Percentiles rank a stretch among this genome's conserved stretches.
Evolutionary conservation across 2,113 vertebrate species (phyloP).

Genomic region (Alosa alosa): DNA sequence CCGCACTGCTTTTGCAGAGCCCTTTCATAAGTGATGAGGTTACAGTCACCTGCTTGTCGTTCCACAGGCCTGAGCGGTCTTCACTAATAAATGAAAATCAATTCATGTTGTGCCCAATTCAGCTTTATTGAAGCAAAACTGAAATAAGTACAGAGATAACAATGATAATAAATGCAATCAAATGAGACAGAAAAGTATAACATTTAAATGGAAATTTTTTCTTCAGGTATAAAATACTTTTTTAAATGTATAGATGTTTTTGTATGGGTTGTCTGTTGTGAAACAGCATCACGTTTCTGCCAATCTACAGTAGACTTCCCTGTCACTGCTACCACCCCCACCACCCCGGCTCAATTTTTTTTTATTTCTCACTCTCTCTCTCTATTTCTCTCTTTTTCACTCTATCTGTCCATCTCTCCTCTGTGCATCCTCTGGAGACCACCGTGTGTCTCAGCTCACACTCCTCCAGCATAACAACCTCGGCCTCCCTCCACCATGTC

Average conservation of each 20-base stretch:
- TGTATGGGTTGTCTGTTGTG: not conserved
- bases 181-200: too few relatives aligned
- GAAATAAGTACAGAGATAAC: not conserved
- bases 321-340: slow-evolving; percentile 14
- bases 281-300: not conserved
- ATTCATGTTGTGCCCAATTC: not conserved
- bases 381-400: not conserved
- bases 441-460: slow-evolving; percentile 22
- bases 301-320: not conserved
- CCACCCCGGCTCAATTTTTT: not conserved
- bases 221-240: not conserved
- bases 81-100: not conserved
- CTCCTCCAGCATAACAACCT: slow-evolving; percentile 43
- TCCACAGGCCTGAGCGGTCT: not conserved
- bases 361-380: not conserved
- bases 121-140: not conserved
- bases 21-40: not conserved
- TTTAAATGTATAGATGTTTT: not conserved
- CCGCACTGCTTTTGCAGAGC: too few relatives aligned
- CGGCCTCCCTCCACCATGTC: not conserved
- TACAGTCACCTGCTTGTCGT: not conserved
- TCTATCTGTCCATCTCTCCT: not conserved
- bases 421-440: slow-evolving; percentile 7
- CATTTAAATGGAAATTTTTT: too few relatives aligned
- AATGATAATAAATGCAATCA: too few relatives aligned